A percentile compares a stretch with the other conserved stretches of the same genome.
Evolutionary conservation across 2,888 invertebrate species (phyloP).

Genomic region (Eupithecia abbreviata): DNA sequence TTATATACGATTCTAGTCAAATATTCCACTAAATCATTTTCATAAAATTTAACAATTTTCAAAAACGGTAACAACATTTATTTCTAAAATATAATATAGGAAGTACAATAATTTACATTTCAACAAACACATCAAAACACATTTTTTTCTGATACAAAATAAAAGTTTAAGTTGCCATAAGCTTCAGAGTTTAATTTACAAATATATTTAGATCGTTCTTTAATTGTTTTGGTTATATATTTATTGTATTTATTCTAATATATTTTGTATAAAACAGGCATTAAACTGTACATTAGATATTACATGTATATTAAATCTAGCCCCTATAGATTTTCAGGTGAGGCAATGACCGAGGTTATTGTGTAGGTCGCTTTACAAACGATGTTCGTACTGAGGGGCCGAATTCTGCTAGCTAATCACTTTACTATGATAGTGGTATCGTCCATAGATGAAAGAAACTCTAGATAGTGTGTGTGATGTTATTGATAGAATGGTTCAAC

Average conservation of each 20-base stretch:
- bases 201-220: not conserved
- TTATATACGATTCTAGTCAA: slow-evolving; percentile 51
- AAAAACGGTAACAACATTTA: slow-evolving; percentile 76
- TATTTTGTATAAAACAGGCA: not conserved
- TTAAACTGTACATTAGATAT: not conserved
- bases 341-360: not conserved
- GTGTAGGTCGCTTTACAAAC: not conserved
- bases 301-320: not conserved
- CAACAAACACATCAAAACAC: slow-evolving; percentile 9
- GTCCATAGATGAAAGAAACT: no score
- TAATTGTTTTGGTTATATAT: not conserved
- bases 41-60: slow-evolving; percentile 79
- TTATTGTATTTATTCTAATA: not conserved
- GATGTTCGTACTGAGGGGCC: not conserved
- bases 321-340: not conserved
- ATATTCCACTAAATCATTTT: slow-evolving; percentile 64
- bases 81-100: slow-evolving; percentile 56
- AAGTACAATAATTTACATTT: slow-evolving; percentile 52
- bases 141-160: not conserved
- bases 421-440: no score
- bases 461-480: no score
- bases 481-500: no score
- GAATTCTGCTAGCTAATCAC: no score
- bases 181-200: not conserved
- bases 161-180: not conserved